These are phyloP conservation scores for Eueremaeus valkanovi DNA, from an alignment of 2,888 invertebrate species.

Conservation along the genomic window DNA sequence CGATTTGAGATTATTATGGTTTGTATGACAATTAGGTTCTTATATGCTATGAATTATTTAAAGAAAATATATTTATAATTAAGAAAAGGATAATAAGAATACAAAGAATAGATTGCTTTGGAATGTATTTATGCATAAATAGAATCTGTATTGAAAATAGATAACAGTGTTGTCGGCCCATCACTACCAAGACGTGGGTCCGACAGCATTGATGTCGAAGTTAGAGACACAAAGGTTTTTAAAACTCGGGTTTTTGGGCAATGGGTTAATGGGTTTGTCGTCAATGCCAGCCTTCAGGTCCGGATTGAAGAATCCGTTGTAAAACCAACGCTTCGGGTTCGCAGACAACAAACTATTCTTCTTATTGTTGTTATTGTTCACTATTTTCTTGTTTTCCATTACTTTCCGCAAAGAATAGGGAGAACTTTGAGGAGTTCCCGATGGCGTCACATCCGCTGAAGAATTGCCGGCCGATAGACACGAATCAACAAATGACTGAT, in stretches of 20 bases:
- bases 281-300: neutral
- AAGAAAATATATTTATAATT: neutral
- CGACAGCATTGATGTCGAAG: conserved; percentile 38
- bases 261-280: neutral
- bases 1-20: too few species aligned
- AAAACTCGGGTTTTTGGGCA: neutral
- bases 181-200: conserved; percentile 34
- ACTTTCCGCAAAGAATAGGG: conserved; percentile 5
- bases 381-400: neutral
- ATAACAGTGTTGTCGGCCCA: neutral
- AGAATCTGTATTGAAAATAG: neutral
- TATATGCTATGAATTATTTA: neutral
- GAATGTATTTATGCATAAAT: neutral
- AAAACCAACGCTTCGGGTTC: conserved; percentile 33
- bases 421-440: conserved; percentile 26
- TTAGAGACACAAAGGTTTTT: conserved; percentile 35
- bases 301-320: neutral
- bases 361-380: neutral
- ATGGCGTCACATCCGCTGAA: conserved; percentile 23
- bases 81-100: too few species aligned
- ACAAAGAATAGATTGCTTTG: neutral
- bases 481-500: neutral
- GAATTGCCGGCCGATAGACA: neutral
- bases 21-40: neutral
- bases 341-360: neutral